A percentile compares a stretch with the other conserved stretches of the same genome.
Conservation (phyloP, 64 coral and sea anemone species). For the Dendrophyllia cribrosa region DNA sequence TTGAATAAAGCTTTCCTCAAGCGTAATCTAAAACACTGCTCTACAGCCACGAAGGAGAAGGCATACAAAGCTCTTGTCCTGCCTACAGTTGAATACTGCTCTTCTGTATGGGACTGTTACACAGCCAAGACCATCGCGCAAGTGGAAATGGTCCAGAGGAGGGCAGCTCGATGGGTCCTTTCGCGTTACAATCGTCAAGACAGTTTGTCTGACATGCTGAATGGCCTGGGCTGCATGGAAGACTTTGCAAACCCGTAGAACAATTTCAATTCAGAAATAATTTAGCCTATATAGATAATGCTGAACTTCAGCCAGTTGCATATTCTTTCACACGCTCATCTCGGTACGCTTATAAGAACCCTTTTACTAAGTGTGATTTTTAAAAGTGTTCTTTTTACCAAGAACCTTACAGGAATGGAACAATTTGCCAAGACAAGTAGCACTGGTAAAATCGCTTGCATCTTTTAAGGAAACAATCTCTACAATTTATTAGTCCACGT, state of each 20-base stretch:
- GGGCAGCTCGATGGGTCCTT: neutral
- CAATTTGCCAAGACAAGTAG: too few relatives aligned
- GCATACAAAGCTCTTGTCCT: constrained; percentile 1
- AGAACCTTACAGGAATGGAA: too few relatives aligned
- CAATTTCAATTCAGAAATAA: neutral
- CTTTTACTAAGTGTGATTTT: too few relatives aligned
- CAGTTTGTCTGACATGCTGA: neutral
- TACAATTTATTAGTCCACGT: too few relatives aligned
- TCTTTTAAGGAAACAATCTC: too few relatives aligned
- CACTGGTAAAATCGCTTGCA: too few relatives aligned
- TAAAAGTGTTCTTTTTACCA: too few relatives aligned
- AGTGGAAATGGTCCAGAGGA: neutral
- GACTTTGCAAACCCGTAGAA: neutral
- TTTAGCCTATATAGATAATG: neutral
- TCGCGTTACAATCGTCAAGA: neutral
- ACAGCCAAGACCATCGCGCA: constrained; percentile 6
- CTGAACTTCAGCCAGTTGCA: too few relatives aligned
- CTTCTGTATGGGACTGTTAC: neutral
- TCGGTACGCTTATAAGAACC: too few relatives aligned
- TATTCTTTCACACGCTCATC: too few relatives aligned
- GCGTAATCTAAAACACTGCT: too few relatives aligned
- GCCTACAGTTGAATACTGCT: constrained; percentile 17
- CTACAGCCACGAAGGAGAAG: constrained; percentile 8
- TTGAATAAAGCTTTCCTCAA: too few relatives aligned
- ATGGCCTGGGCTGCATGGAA: neutral